Percentiles rank a stretch among this genome's conserved stretches.
phyloP scores from a whole-genome alignment of 2,797 vertebrate genomes.

The Graptemys geographica region DNA sequence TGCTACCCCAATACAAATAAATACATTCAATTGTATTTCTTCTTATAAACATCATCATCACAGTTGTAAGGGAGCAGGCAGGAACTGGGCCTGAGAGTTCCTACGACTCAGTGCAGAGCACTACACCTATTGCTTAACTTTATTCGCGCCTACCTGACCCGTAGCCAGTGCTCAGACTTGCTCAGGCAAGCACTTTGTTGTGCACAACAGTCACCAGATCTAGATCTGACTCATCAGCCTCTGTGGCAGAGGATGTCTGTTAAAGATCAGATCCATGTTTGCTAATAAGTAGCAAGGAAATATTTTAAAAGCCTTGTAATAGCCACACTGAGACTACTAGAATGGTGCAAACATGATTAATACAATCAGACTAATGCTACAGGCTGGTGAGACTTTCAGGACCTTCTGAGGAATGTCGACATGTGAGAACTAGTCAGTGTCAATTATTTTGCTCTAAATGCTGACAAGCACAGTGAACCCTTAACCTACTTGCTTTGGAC shows the following conservation, averaged over 20 bases:
- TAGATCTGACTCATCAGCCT: background rate
- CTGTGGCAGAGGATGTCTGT: background rate
- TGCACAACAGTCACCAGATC: background rate
- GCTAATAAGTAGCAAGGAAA: background rate
- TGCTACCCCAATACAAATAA: too few species aligned
- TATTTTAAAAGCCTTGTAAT: background rate
- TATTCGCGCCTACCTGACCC: background rate
- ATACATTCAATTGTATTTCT: background rate
- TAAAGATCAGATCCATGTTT: background rate
- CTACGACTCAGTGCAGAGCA: background rate
- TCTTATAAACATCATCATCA: background rate
- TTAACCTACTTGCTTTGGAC: background rate
- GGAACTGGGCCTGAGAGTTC: background rate
- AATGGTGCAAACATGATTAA: background rate
- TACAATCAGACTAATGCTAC: conserved; percentile 13
- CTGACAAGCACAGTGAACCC: background rate
- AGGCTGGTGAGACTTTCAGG: background rate
- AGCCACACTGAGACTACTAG: background rate
- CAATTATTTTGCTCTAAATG: conserved; percentile 10
- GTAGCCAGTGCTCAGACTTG: conserved; percentile 4
- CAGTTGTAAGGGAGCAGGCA: background rate
- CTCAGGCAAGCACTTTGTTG: background rate
- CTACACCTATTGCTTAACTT: conserved; percentile 20
- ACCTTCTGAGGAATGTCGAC: conserved; percentile 8
- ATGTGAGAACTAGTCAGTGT: background rate